These are phyloP conservation scores for Phylloscopus whistleri DNA, from an alignment of 2,113 vertebrate species.

Conservation along the genomic window DNA sequence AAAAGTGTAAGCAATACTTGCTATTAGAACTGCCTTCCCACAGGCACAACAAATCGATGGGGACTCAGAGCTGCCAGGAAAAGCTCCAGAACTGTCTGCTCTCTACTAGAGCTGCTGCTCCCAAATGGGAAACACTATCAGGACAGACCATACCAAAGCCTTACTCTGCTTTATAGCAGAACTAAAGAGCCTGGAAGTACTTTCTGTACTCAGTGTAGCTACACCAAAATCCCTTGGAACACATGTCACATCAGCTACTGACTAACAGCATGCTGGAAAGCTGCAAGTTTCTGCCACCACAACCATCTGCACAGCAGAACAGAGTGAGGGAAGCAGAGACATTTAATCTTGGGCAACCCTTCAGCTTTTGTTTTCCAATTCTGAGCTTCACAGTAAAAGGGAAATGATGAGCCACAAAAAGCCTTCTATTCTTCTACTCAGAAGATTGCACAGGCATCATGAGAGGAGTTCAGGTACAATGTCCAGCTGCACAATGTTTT, in stretches of 20 bases:
- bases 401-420: background rate
- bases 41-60: background rate
- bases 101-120: background rate
- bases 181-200: background rate
- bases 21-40: background rate
- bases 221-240: background rate
- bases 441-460: background rate
- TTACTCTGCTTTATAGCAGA: background rate
- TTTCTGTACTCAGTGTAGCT: background rate
- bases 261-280: background rate
- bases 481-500: background rate
- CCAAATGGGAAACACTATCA: background rate
- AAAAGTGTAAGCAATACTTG: background rate
- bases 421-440: background rate
- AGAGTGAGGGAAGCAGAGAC: background rate
- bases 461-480: rapidly evolving
- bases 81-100: background rate
- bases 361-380: background rate
- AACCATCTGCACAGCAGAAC: background rate
- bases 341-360: background rate
- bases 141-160: background rate
- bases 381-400: background rate
- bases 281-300: background rate
- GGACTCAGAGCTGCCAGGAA: background rate
- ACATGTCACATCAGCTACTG: background rate